phyloP scores from a whole-genome alignment of 2,888 invertebrate genomes.

The Erebia epiphron region DNA sequence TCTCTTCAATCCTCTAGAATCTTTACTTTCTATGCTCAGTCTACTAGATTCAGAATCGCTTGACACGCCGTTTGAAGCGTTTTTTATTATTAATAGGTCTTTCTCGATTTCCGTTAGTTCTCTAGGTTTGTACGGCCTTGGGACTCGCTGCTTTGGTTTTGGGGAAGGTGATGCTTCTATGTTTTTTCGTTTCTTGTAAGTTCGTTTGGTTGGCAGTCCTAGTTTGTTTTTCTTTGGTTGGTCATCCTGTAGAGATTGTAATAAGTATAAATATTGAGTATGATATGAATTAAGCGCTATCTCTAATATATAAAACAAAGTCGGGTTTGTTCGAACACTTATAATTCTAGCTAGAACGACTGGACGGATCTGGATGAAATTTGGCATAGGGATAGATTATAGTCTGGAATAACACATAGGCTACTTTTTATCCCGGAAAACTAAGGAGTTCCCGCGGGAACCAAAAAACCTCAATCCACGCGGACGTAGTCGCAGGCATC shows the following conservation, averaged over 20 bases:
- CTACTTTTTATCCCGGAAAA: no score
- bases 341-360: no score
- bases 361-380: no score
- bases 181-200: conserved; percentile 66
- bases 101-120: conserved; percentile 74
- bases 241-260: conserved; percentile 56
- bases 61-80: conserved; percentile 61
- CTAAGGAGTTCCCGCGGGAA: no score
- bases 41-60: conserved; percentile 61
- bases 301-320: no score
- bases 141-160: conserved; percentile 56
- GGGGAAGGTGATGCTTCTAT: conserved; percentile 60
- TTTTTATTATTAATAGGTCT: conserved; percentile 70
- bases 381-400: no score
- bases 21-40: conserved; percentile 51
- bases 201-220: conserved; percentile 51
- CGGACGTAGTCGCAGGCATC: no score
- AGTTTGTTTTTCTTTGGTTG: conserved; percentile 62
- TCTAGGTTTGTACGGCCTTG: conserved; percentile 60
- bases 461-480: no score
- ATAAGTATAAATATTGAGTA: background rate
- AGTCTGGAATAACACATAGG: no score
- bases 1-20: conserved; percentile 54
- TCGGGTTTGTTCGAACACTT: no score
- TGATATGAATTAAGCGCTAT: no score